phyloP scores from a whole-genome alignment of 2,797 vertebrate species.

The Merluccius polli region DNA sequence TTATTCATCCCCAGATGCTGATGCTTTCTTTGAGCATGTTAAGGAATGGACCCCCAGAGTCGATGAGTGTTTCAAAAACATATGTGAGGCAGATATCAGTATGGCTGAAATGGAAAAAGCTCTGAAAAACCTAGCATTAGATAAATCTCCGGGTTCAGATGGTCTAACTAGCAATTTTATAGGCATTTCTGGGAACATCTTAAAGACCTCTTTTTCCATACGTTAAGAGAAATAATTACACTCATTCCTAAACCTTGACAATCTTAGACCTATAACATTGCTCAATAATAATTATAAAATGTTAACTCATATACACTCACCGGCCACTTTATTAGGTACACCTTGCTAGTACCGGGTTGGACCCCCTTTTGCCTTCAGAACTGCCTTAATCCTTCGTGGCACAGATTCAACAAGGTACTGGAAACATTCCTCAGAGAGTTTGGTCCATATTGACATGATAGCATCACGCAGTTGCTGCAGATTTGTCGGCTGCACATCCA shows the following conservation, averaged over 20 bases:
- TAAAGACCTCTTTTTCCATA: background rate
- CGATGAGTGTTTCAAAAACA: conserved; percentile 12
- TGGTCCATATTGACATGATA: no score
- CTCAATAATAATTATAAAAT: conserved; percentile 7
- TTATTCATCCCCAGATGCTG: background rate
- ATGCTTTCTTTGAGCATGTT: conserved; percentile 13
- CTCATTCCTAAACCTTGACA: conserved; percentile 5
- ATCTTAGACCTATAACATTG: conserved; percentile 9
- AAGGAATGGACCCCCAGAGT: conserved; percentile 13
- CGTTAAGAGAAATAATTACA: background rate
- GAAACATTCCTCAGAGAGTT: no score
- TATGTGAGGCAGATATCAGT: conserved; percentile 14
- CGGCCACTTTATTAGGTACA: no score
- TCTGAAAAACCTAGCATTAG: conserved; percentile 4
- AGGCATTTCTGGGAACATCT: conserved; percentile 8
- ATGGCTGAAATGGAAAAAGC: conserved; percentile 19
- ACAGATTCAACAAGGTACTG: no score
- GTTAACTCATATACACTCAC: conserved; percentile 12
- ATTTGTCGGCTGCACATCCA: no score
- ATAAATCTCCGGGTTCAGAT: no score
- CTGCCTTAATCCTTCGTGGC: no score
- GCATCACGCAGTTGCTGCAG: no score
- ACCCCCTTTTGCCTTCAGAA: no score
- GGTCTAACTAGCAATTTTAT: background rate
- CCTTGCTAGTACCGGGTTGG: no score